Evolutionary conservation across 2,113 vertebrate species (phyloP), one percentile per base, ranked within the genome.

Genomic region (Larimichthys polyactis): DNA sequence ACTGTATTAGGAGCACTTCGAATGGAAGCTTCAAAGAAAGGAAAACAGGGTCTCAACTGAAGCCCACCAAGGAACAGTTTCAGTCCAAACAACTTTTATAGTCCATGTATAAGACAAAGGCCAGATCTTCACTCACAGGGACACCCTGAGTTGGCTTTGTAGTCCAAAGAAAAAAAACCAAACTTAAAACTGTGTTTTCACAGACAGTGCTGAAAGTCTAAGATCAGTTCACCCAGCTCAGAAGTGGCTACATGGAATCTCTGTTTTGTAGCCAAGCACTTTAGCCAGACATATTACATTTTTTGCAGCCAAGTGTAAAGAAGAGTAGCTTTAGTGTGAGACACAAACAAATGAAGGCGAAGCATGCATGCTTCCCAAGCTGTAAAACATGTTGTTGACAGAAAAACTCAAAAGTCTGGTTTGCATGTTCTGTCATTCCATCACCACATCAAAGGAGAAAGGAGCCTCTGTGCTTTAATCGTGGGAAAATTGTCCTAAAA

Each of bases 321-420:
- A n/a, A 15, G 65, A 60, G 69, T 5, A 24, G 43, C 55, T 69
- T 73, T 11, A 46, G 58, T 59, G 73, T 81, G 19, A 40, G 32
- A 48, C 75, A 24, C 67, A 88, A 82, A 78, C 62, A 89, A 75
- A 85, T 78, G 64, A 46, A 68, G 57, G 60, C 60, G 9, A 86
- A 83, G 87, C 87, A 88, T 66, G 69, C 85, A 84, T 10, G 27
- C 51, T 75, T 74, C 43, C 70, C 64, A 52, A 82, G 49, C 90
- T 79, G 46, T 92, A 88, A 92, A 93, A 88, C 74, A 79, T 89
- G 90, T 90, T 89, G 90, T 90, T 83, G 83, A 87, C 82, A 84
- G 81, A 86, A 79, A 81, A 84, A 78, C 55, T 62, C 73, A 27
- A 62, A 62, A 69, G 72, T 27, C 80, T 76, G 68, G 65, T 82